Evolutionary conservation across 2,888 invertebrate species (phyloP).

Genomic region (Caenorhabditis parvicauda): DNA sequence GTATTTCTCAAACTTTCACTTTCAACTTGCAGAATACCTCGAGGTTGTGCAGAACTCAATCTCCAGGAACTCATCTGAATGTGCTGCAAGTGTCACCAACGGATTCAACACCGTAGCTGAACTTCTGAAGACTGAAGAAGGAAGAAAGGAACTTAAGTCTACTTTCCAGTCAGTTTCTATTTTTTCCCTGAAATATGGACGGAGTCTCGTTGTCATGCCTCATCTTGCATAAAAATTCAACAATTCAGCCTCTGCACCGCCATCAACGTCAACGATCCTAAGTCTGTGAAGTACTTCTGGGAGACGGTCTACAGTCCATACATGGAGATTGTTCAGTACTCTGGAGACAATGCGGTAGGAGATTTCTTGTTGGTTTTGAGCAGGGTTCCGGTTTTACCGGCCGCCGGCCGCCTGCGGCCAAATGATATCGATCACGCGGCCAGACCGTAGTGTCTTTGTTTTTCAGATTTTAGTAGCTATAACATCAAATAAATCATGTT

Average conservation of each 20-base stretch:
- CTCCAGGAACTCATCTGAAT: constrained; percentile 66
- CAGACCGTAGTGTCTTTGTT: no score
- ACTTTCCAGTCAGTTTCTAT: constrained; percentile 31
- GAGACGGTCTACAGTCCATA: constrained; percentile 81
- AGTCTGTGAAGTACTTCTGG: constrained; percentile 72
- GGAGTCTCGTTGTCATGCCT: neutral
- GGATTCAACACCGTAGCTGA: constrained; percentile 40
- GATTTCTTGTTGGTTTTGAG: no score
- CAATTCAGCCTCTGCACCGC: constrained; percentile 35
- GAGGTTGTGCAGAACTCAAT: constrained; percentile 77
- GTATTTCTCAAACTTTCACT: neutral
- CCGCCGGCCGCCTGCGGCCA: no score
- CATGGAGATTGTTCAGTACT: constrained; percentile 88
- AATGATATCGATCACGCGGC: no score
- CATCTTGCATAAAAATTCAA: neutral
- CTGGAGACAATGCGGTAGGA: constrained; percentile 68
- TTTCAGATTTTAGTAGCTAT: no score
- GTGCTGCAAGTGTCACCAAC: constrained; percentile 37
- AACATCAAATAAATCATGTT: no score
- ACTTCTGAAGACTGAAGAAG: constrained; percentile 36
- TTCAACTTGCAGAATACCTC: constrained; percentile 71
- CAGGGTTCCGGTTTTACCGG: no score
- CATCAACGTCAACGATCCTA: constrained; percentile 22
- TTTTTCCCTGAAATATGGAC: neutral
- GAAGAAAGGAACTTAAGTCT: constrained; percentile 29